A percentile compares a stretch with the other conserved stretches of the same genome.
Conservation (phyloP, 2,113 vertebrate species). For the Donacobius atricapilla region DNA sequence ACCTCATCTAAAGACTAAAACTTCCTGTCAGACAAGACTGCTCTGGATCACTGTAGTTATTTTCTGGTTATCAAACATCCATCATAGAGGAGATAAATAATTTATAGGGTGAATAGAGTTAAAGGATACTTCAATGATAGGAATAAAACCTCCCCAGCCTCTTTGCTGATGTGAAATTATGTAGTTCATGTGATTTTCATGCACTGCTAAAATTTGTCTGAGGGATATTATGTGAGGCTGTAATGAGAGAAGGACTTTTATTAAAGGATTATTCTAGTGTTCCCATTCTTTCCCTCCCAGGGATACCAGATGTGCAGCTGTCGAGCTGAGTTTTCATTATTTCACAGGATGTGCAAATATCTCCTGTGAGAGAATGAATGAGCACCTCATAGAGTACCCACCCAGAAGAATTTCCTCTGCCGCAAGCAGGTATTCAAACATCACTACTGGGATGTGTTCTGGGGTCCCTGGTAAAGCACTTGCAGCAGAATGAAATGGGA, state of each 20-base stretch:
- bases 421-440: neutral
- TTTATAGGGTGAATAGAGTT: neutral
- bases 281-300: neutral
- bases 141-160: neutral
- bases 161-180: neutral
- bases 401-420: neutral
- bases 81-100: neutral
- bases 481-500: neutral
- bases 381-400: accelerated
- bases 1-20: neutral
- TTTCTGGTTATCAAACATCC: neutral
- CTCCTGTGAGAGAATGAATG: neutral
- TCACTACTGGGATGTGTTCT: accelerated
- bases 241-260: neutral
- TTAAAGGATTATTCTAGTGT: neutral
- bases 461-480: neutral
- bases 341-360: neutral
- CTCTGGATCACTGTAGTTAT: neutral
- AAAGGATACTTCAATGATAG: neutral
- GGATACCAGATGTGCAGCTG: neutral
- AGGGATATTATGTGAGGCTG: neutral
- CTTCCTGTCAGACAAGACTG: neutral
- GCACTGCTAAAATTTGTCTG: neutral
- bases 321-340: neutral
- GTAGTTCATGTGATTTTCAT: neutral